Evolutionary conservation across 2,888 invertebrate species (phyloP).

Genomic region (Ceraclea dissimilis): DNA sequence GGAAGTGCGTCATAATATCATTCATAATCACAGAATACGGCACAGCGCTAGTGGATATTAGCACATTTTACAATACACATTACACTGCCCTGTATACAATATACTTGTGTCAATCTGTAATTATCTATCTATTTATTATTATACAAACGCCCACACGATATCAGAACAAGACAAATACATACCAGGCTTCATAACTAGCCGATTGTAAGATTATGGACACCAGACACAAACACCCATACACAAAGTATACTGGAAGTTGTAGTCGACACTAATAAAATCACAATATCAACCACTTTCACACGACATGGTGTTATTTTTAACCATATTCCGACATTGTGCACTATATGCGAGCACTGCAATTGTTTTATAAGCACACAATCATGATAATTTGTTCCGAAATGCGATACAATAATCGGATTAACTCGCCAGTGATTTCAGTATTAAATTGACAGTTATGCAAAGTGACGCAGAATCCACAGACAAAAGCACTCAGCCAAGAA

Average conservation of each 20-base stretch:
- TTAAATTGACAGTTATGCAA: neutral
- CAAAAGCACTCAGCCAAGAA: constrained; percentile 18
- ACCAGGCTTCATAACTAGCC: neutral
- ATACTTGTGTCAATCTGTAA: neutral
- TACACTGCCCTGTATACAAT: neutral
- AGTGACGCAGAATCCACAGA: constrained; percentile 27
- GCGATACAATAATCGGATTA: neutral
- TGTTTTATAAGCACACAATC: neutral
- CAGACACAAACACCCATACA: constrained; percentile 1
- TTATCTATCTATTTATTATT: neutral
- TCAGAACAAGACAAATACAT: neutral
- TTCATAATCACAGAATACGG: neutral
- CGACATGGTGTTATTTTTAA: constrained; percentile 7
- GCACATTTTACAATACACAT: neutral
- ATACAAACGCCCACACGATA: neutral
- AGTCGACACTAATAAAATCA: neutral
- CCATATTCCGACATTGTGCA: constrained; percentile 19
- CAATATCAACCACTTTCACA: neutral
- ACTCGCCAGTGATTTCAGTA: neutral
- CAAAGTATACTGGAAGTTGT: neutral
- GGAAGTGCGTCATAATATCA: neutral
- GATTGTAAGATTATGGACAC: neutral
- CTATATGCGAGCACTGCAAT: neutral
- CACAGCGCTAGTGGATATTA: neutral
- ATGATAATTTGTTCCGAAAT: constrained; percentile 1